A percentile compares a stretch with the other conserved stretches of the same genome.
phyloP scores from a whole-genome alignment of 2,113 vertebrate species.

The Solenodon paradoxus region DNA sequence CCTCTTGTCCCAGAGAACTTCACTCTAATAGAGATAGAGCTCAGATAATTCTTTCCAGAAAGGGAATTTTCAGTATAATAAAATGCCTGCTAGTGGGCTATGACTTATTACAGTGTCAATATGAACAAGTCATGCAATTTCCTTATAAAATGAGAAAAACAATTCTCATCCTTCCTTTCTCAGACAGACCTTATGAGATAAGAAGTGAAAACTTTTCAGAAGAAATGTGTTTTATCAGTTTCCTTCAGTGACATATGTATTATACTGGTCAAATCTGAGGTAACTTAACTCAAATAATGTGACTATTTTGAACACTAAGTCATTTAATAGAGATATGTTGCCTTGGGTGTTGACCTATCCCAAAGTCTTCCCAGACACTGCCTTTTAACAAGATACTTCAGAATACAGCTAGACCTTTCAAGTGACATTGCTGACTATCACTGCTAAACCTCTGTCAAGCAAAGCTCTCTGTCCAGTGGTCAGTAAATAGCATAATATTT shows the following conservation, averaged over 20 bases:
- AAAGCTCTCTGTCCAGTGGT: constrained; percentile 33
- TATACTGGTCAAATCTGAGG: neutral
- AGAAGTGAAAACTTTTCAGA: neutral
- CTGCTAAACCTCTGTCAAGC: constrained; percentile 11
- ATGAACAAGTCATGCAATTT: neutral
- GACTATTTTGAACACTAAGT: neutral
- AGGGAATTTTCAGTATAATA: neutral
- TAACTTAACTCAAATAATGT: neutral
- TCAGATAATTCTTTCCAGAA: neutral
- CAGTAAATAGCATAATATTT: constrained; percentile 55
- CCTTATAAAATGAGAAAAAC: neutral
- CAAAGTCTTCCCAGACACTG: neutral
- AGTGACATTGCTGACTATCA: constrained; percentile 16
- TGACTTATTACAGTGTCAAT: neutral
- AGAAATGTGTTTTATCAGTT: neutral
- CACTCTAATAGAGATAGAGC: neutral
- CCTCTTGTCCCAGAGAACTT: neutral
- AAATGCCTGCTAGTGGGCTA: neutral
- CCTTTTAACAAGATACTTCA: constrained; percentile 5
- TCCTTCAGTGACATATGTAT: neutral
- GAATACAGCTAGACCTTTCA: neutral
- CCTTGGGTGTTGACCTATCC: neutral
- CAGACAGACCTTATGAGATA: neutral
- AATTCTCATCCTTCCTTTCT: neutral
- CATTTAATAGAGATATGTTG: neutral